Conservation (phyloP, 2,797 vertebrate species). For the Chanos chanos region DNA sequence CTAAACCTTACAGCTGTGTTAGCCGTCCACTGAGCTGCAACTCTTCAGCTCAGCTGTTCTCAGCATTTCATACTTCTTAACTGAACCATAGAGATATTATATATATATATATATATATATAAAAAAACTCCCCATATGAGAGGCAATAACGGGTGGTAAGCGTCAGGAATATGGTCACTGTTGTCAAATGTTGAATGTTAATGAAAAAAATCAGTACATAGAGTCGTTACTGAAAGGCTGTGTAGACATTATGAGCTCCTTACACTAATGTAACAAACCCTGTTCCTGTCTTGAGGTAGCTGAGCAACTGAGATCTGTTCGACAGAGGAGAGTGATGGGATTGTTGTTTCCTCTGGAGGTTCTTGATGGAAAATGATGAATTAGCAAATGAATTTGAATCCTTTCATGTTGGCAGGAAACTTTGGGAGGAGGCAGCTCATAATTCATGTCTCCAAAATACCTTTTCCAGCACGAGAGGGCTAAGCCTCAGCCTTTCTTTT, state of each 20-base stretch:
- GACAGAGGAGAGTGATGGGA: too few relatives aligned
- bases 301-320: too few relatives aligned
- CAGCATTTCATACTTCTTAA: too few relatives aligned
- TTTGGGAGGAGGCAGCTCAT: conserved; percentile 49
- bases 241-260: not conserved
- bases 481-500: not conserved
- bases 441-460: conserved; percentile 59
- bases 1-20: too few relatives aligned
- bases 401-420: conserved; percentile 52
- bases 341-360: conserved; percentile 35
- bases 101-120: too few relatives aligned
- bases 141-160: too few relatives aligned
- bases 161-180: too few relatives aligned
- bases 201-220: too few relatives aligned
- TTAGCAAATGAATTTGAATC: conserved; percentile 66
- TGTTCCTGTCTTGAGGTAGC: not conserved
- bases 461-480: conserved; percentile 38
- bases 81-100: too few relatives aligned
- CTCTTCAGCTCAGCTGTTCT: conserved; percentile 1
- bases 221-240: not conserved
- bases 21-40: too few relatives aligned
- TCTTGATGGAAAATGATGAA: conserved; percentile 63
- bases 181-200: too few relatives aligned
- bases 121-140: too few relatives aligned
- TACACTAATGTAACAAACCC: not conserved